phyloP scores from a whole-genome alignment of 2,113 vertebrate genomes.

The Sander vitreus region DNA sequence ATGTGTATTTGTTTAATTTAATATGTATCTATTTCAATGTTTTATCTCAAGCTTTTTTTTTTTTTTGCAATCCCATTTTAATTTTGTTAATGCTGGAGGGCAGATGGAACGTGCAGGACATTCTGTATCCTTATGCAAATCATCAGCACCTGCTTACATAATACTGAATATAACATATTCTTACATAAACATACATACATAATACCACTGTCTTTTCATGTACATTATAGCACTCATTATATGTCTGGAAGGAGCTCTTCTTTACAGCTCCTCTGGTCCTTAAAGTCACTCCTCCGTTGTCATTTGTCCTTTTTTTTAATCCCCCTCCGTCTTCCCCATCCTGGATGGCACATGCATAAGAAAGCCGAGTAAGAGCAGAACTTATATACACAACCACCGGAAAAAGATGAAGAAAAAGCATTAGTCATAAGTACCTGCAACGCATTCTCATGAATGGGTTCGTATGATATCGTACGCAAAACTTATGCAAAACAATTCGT shows the following conservation, averaged over 20 bases:
- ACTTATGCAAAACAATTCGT: too few species aligned
- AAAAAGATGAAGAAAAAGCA: background rate
- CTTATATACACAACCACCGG: background rate
- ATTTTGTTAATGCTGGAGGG: background rate
- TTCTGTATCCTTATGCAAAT: constrained; percentile 20
- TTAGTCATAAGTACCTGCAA: background rate
- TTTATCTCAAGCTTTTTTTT: background rate
- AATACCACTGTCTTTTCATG: constrained; percentile 8
- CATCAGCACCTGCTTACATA: background rate
- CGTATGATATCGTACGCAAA: too few species aligned
- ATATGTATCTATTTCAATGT: background rate
- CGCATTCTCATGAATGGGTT: too few species aligned
- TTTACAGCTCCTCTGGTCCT: background rate
- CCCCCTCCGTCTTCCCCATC: background rate
- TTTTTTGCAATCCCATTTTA: background rate
- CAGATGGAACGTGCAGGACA: background rate
- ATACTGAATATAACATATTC: constrained; percentile 6
- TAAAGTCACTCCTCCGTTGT: background rate
- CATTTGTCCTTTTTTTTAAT: background rate
- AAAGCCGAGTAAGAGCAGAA: background rate
- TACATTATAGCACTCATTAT: constrained; percentile 15
- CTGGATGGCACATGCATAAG: background rate
- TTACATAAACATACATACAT: constrained; percentile 13
- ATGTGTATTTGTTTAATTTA: too few species aligned
- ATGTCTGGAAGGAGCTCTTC: background rate